These are phyloP conservation scores for Oopsacas minuta DNA, from an alignment of 37 sponge, comb jelly and placozoan genomes.

Conservation along the genomic window DNA sequence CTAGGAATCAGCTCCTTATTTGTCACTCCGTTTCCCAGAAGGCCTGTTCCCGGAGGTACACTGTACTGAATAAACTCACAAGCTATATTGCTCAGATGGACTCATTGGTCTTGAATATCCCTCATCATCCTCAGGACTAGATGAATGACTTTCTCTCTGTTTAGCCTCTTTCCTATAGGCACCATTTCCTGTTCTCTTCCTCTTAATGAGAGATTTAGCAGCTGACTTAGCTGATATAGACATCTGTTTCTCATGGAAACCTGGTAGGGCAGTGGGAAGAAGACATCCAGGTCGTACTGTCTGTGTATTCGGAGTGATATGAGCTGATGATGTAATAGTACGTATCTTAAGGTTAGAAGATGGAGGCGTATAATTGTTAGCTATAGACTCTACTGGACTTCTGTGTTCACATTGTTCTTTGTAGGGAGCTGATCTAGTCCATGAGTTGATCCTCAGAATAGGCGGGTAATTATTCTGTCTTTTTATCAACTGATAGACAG, in stretches of 20 bases:
- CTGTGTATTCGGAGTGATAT: background rate
- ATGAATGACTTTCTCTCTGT: background rate
- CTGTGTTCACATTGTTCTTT: constrained; percentile 76
- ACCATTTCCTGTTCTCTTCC: background rate
- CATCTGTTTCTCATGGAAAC: constrained; percentile 43
- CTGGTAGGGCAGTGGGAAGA: constrained; percentile 40
- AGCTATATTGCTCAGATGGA: constrained; percentile 47
- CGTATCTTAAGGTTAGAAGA: constrained; percentile 63
- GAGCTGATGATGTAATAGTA: background rate
- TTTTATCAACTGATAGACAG: constrained; percentile 44
- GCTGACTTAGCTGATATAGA: background rate
- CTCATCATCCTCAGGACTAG: background rate
- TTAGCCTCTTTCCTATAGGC: background rate
- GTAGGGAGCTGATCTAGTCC: constrained; percentile 82
- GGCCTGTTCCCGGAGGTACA: too few species aligned
- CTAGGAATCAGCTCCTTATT: too few species aligned
- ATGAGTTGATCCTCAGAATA: constrained; percentile 56
- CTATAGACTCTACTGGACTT: constrained; percentile 84
- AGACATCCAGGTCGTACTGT: constrained; percentile 10
- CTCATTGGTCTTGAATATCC: constrained; percentile 49
- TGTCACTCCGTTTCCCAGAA: too few species aligned
- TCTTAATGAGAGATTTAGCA: background rate
- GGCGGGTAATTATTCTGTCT: constrained; percentile 71
- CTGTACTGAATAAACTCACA: background rate
- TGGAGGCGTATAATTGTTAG: constrained; percentile 77